phyloP scores from a whole-genome alignment of 2,888 invertebrate species.

The Microctonus aethiopoides region DNA sequence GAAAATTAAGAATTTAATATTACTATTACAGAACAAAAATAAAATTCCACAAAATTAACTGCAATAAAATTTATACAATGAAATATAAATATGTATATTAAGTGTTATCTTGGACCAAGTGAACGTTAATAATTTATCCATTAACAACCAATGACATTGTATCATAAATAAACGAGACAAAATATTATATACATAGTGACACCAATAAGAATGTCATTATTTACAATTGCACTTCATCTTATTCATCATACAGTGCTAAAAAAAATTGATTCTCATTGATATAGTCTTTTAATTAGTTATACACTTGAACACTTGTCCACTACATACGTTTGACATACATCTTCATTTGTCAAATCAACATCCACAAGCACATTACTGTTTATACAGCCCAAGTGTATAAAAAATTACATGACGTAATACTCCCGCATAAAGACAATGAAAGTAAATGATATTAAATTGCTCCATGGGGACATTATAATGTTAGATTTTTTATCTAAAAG shows the following conservation, averaged over 20 bases:
- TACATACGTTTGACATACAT: conserved; percentile 24
- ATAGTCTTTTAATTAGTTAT: conserved; percentile 3
- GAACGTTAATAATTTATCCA: not conserved
- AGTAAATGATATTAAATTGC: conserved; percentile 62
- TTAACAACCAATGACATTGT: not conserved
- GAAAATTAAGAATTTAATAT: not conserved
- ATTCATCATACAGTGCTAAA: not conserved
- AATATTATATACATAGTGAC: not conserved
- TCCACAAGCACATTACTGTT: not conserved
- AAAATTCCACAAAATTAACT: too few species aligned
- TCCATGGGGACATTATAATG: conserved; percentile 33
- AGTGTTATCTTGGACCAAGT: not conserved
- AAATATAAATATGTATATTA: too few species aligned
- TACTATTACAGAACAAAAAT: too few species aligned
- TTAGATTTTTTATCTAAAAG: too few species aligned
- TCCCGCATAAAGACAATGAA: conserved; percentile 60
- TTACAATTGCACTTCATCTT: not conserved
- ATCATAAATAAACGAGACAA: not conserved
- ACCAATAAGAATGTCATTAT: not conserved
- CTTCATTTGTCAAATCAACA: not conserved
- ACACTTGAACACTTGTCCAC: not conserved
- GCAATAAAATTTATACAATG: too few species aligned
- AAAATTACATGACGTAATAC: conserved; percentile 54
- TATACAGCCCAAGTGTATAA: conserved; percentile 15
- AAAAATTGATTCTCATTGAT: conserved; percentile 7